Percentiles rank a stretch among this genome's conserved stretches.
Conservation (phyloP, 1,140 invertebrate species). For the Zophobas morio region DNA sequence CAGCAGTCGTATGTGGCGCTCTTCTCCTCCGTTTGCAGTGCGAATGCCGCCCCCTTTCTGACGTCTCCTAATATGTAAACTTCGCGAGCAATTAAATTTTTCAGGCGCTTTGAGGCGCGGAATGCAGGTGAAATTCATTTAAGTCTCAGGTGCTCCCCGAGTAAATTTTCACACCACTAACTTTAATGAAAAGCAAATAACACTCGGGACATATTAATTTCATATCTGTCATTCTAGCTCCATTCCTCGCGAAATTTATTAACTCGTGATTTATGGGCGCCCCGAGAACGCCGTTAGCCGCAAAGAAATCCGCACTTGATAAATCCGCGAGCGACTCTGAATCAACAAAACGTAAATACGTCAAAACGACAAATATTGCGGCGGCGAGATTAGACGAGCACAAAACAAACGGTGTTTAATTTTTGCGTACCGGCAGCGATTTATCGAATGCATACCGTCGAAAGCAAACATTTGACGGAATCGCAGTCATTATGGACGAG, state of each 20-base stretch:
- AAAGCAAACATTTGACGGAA: slow-evolving; percentile 35
- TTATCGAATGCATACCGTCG: slow-evolving; percentile 35
- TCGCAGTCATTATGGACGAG: slow-evolving; percentile 29
- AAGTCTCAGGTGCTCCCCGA: slow-evolving; percentile 1
- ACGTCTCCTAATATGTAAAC: too few relatives aligned
- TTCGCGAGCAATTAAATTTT: too few relatives aligned
- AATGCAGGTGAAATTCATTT: neutral
- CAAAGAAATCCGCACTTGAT: slow-evolving; percentile 12
- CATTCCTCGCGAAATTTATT: neutral
- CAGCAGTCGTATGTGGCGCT: too few relatives aligned
- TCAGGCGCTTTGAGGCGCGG: too few relatives aligned
- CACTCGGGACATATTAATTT: slow-evolving; percentile 28
- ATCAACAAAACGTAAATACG: slow-evolving; percentile 26
- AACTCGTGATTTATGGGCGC: slow-evolving; percentile 4
- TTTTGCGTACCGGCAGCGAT: slow-evolving; percentile 17
- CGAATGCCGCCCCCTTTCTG: too few relatives aligned
- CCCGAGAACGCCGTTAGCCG: too few relatives aligned
- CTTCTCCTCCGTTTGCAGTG: too few relatives aligned
- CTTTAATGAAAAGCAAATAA: slow-evolving; percentile 19
- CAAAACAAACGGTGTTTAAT: slow-evolving; percentile 28
- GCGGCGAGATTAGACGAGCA: slow-evolving; percentile 11
- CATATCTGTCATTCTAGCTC: slow-evolving; percentile 5
- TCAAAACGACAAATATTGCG: slow-evolving; percentile 40
- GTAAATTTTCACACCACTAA: slow-evolving; percentile 12
- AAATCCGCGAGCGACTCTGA: neutral